Percentiles rank a stretch among this genome's conserved stretches.
Conservation (phyloP, 2,797 vertebrate species). For the Bradypodion pumilum region DNA sequence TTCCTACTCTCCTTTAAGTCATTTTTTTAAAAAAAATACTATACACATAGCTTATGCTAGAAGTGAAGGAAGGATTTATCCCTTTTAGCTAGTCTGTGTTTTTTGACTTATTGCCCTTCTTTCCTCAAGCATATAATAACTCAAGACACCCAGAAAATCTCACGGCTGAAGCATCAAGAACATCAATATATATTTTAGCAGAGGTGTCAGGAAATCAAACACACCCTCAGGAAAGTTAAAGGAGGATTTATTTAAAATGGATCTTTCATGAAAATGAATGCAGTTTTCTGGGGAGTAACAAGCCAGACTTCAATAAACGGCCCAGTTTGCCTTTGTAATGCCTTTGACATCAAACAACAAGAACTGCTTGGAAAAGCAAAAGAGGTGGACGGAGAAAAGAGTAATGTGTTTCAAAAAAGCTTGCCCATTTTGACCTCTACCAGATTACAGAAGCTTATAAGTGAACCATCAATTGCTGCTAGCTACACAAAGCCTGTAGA, state of each 20-base stretch:
- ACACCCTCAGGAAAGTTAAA: constrained; percentile 65
- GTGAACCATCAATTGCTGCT: constrained; percentile 50
- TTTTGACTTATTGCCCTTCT: constrained; percentile 57
- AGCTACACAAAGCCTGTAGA: constrained; percentile 30
- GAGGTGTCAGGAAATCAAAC: constrained; percentile 58
- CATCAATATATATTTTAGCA: constrained; percentile 63
- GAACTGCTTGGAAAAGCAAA: constrained; percentile 25
- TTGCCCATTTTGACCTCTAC: constrained; percentile 21
- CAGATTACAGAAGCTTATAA: constrained; percentile 55
- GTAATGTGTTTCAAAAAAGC: constrained; percentile 38
- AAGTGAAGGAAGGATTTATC: neutral
- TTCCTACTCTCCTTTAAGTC: neutral
- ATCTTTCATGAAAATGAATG: constrained; percentile 66
- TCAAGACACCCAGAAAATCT: constrained; percentile 41
- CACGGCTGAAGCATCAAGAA: constrained; percentile 48
- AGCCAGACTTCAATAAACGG: constrained; percentile 55
- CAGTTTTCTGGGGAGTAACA: constrained; percentile 56
- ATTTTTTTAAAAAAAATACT: rapidly evolving
- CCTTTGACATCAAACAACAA: constrained; percentile 44
- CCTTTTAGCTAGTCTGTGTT: constrained; percentile 26
- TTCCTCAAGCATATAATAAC: constrained; percentile 61
- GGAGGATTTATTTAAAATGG: constrained; percentile 67
- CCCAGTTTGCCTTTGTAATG: constrained; percentile 57
- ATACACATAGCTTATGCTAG: neutral
- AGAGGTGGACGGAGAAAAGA: constrained; percentile 28